Evolutionary conservation across 1,140 invertebrate genomes (phyloP).

Genomic region (Phortica variegata): DNA sequence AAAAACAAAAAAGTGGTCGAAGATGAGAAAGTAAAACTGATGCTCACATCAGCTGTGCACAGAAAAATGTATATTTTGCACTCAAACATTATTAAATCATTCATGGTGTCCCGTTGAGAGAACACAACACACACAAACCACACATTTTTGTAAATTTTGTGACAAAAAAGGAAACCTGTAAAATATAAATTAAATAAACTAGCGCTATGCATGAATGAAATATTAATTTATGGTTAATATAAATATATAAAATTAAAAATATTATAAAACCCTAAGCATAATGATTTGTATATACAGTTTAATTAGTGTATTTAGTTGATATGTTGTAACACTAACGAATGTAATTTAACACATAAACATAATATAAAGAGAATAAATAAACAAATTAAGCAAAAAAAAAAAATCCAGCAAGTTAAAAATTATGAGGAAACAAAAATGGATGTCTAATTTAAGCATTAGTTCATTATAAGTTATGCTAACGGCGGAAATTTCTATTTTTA

Average conservation of each 20-base stretch:
- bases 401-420: no score
- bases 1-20: constrained; percentile 11
- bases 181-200: constrained; percentile 34
- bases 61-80: constrained; percentile 4
- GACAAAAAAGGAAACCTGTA: constrained; percentile 32
- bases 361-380: constrained; percentile 30
- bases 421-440: no score
- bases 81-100: constrained; percentile 40
- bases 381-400: no score
- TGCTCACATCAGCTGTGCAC: constrained; percentile 23
- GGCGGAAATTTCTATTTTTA: no score
- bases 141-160: constrained; percentile 47
- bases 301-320: constrained; percentile 54
- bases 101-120: constrained; percentile 22
- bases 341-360: constrained; percentile 22
- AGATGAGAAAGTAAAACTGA: constrained; percentile 16
- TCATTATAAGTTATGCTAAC: no score
- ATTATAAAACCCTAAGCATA: constrained; percentile 14
- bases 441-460: no score
- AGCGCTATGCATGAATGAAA: constrained; percentile 18
- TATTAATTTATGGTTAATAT: constrained; percentile 22
- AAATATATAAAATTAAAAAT: constrained; percentile 4
- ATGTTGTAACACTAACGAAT: constrained; percentile 31
- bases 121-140: constrained; percentile 6
- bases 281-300: constrained; percentile 50